Evolutionary conservation across 2,888 invertebrate genomes (phyloP), one percentile per base, ranked within the genome.

Genomic region (Sinhomidia bicolor): DNA sequence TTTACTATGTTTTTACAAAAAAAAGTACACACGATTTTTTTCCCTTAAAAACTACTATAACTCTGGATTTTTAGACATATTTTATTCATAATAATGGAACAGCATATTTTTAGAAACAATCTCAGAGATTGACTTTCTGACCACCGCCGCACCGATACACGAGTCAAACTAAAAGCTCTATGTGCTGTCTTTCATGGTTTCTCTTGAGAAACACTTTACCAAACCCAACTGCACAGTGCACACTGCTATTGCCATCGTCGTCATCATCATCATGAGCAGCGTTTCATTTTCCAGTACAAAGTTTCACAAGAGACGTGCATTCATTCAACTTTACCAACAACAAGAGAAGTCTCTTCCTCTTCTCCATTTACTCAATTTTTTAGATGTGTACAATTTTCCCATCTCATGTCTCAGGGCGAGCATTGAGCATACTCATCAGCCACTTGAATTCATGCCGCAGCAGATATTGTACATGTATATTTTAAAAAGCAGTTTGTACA

Each of bases 81-180:
- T 65, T 65, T 65, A 65, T 65, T 65, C 62, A 65, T 65, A 26
- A 9, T 20, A 57, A 2, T 14, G 0, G 14, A 5, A 4, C n/a
- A 29, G 47, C 12, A 41, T 47, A 44, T 44, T 71, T 71, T 71
- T 71, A 71, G 71, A 41, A 26, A 20, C 71, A 71, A 71, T 71
- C 26, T 41, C 0, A 17, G 20, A 44, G 44, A 71, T 71, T 71
- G 14, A 41, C 71, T 23, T 26, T 71, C 23, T 26, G 44, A 71
- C 71, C 23, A 60, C 23, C 12, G 6, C 57, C 41, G 41, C 41
- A 7, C 41, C 41, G 10, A 41, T n/a, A n/a, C n/a, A n/a, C n/a
- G n/a, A n/a, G n/a, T n/a, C n/a, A n/a, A 41, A 41, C 41, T 41
- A 41, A 7, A 5, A 7, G 6, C 41, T 41, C 6, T 5, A 23